These are phyloP conservation scores for Carcina quercana DNA, from an alignment of 2,888 invertebrate genomes.

Conservation along the genomic window DNA sequence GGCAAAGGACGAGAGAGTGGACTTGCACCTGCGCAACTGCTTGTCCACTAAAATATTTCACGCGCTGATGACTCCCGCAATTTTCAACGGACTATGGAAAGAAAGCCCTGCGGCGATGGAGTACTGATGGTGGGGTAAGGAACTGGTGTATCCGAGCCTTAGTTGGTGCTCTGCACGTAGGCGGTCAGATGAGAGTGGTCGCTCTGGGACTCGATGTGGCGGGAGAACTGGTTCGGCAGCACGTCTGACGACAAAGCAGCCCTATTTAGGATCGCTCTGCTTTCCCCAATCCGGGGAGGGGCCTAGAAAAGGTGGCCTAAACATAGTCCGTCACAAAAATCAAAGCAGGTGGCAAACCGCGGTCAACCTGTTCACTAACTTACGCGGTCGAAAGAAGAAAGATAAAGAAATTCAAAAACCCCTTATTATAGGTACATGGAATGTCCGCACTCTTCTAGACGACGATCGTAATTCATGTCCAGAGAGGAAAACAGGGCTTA, in stretches of 20 bases:
- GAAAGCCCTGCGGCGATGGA: slow-evolving; percentile 2
- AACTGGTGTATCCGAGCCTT: neutral
- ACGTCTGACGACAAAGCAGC: slow-evolving; percentile 6
- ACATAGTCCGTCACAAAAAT: slow-evolving; percentile 2
- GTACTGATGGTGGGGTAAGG: neutral
- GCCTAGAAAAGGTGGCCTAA: slow-evolving; percentile 9
- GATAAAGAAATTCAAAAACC: neutral
- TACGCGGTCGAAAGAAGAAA: neutral
- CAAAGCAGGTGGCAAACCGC: neutral
- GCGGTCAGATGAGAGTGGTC: neutral
- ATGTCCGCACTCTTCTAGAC: slow-evolving; percentile 20
- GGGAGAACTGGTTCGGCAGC: slow-evolving; percentile 9
- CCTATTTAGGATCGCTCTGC: too few relatives aligned
- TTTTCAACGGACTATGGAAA: neutral
- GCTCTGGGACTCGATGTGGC: neutral
- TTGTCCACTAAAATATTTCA: too few relatives aligned
- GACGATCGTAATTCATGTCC: slow-evolving; percentile 14
- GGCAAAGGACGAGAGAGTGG: neutral
- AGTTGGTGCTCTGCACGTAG: neutral
- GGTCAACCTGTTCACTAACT: neutral
- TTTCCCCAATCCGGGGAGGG: slow-evolving; percentile 3
- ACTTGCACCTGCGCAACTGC: neutral
- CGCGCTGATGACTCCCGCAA: neutral
- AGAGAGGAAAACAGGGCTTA: slow-evolving; percentile 19
- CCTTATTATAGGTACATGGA: slow-evolving; percentile 10